Conservation (phyloP, 2,113 vertebrate genomes). For the Entomyzon cyanotis region DNA sequence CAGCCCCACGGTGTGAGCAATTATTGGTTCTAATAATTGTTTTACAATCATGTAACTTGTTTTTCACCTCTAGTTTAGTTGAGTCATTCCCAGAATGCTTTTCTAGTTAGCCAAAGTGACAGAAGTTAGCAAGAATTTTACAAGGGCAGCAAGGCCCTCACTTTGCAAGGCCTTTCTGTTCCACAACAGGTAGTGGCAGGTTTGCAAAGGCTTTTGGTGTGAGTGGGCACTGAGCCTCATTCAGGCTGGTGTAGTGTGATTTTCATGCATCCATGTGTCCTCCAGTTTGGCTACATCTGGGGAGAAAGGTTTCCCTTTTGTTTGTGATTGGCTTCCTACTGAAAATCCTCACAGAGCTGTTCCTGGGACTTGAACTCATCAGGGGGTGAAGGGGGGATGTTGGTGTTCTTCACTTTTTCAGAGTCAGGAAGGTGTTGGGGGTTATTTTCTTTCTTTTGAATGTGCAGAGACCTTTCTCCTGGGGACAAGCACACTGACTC, state of each 20-base stretch:
- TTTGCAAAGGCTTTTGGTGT: background rate
- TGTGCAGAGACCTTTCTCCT: background rate
- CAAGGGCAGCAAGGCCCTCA: too few species aligned
- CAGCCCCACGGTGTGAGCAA: too few species aligned
- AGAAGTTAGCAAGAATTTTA: too few species aligned
- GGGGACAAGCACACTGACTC: background rate
- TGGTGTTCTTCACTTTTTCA: background rate
- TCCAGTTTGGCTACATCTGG: background rate
- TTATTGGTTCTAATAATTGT: too few species aligned
- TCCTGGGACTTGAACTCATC: background rate
- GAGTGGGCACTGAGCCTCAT: background rate
- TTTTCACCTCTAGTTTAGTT: too few species aligned
- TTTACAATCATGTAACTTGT: too few species aligned
- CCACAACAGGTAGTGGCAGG: background rate
- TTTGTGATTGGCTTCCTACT: background rate
- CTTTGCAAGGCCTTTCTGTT: too few species aligned
- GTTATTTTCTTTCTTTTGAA: background rate
- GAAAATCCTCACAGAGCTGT: background rate
- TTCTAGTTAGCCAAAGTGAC: too few species aligned
- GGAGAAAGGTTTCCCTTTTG: background rate
- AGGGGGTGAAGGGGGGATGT: rapidly evolving
- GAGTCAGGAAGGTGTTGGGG: background rate
- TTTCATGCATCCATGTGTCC: background rate
- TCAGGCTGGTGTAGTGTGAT: background rate
- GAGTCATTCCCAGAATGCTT: too few species aligned